Conservation (phyloP, 2,113 vertebrate species). For the Struthidea cinerea region DNA sequence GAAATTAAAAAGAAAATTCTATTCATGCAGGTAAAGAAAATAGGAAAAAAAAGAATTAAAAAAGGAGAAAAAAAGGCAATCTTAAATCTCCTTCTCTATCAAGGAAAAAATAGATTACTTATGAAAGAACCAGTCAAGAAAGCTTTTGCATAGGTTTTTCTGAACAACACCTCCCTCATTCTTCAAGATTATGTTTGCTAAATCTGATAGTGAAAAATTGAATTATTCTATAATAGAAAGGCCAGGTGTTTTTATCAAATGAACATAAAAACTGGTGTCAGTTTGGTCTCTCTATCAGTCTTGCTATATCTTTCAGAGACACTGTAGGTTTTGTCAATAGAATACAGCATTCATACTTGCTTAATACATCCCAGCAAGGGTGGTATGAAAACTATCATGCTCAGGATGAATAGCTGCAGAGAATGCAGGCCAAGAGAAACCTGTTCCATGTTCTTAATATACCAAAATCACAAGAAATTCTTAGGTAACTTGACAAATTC, state of each 20-base stretch:
- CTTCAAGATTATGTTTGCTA: background rate
- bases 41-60: accelerated
- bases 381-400: background rate
- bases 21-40: background rate
- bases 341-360: background rate
- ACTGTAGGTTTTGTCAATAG: background rate
- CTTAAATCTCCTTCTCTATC: background rate
- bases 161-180: background rate
- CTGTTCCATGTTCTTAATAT: background rate
- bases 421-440: background rate
- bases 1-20: background rate
- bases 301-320: background rate
- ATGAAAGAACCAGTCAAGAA: background rate
- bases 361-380: background rate
- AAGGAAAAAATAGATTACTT: background rate
- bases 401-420: background rate
- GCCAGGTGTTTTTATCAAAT: background rate
- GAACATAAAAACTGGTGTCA: background rate
- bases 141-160: background rate
- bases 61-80: background rate
- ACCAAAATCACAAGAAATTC: background rate
- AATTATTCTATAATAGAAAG: background rate
- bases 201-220: background rate
- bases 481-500: background rate
- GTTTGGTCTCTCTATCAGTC: background rate